Conservation (phyloP, 2,888 invertebrate species). For the Athripsodes cinereus region DNA sequence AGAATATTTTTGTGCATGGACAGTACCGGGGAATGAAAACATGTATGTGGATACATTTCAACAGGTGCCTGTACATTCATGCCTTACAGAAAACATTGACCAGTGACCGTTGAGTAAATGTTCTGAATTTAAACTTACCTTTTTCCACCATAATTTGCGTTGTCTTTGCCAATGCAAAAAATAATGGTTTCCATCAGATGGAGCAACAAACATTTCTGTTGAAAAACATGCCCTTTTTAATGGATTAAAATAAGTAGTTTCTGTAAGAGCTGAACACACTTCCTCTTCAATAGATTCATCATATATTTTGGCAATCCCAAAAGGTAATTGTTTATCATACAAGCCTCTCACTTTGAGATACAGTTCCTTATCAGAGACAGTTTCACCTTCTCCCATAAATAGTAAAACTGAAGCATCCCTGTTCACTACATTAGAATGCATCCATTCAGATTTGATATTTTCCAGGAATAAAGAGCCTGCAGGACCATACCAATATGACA, state of each 20-base stretch:
- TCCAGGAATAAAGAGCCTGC: constrained; percentile 46
- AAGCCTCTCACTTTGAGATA: constrained; percentile 36
- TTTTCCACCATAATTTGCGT: constrained; percentile 82
- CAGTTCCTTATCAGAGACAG: constrained; percentile 28
- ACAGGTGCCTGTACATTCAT: no score
- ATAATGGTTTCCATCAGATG: constrained; percentile 51
- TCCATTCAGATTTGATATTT: constrained; percentile 54
- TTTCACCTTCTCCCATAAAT: constrained; percentile 24
- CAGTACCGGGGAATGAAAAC: no score
- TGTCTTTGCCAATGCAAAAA: constrained; percentile 72
- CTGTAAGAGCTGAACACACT: constrained; percentile 3
- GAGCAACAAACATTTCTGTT: constrained; percentile 42
- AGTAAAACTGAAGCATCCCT: constrained; percentile 45
- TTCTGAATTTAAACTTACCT: no score
- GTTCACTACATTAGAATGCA: constrained; percentile 41
- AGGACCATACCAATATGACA: constrained; percentile 36
- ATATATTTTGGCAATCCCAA: constrained; percentile 40
- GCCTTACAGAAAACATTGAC: no score
- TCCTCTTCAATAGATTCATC: not conserved
- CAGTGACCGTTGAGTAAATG: no score
- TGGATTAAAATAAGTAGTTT: constrained; percentile 15
- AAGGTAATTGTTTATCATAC: constrained; percentile 38
- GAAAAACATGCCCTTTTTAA: constrained; percentile 32
- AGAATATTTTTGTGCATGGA: no score
- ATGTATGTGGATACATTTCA: no score